Base-by-base conservation (phyloP, 1,140 invertebrate genomes). In the Apis mellifera region DNA sequence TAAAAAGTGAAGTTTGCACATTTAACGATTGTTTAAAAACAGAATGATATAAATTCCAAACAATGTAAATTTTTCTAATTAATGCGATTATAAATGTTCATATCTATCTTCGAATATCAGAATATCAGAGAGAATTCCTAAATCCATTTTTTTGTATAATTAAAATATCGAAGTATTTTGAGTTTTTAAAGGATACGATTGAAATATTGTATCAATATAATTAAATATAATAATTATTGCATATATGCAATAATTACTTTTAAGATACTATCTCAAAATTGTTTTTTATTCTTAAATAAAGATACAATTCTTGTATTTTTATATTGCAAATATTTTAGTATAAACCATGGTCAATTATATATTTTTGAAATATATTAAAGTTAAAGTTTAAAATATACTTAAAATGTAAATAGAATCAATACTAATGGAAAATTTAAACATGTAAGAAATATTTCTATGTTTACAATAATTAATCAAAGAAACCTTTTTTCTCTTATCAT, bases 281-380 rank as follows among this genome's bases (percentile, higher is more conserved):
- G 54, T 76, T 60, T 55, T 50, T 52, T 52, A 57, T 82, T 82
- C 59, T n/a, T n/a, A 86, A 50, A 71, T 79, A 55, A n/a, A 75
- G 71, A 55, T 86, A 26, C 60, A 65, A 68, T 86, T 72, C 80
- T 78, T 83, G 79, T 79, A 85, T 86, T 86, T 85, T 86, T 86
- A 78, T 86, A 82, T 75, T 54, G 78, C 62, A 85, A 60, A 65
- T 84, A 85, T 86, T 86, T 86, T 70, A 50, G 73, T 84, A 77
- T 86, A 85, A 86, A 83, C 85, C 85, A 86, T 86, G 32, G 32
- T 42, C 59, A 70, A 76, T 78, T 86, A 50, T 57, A 57, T 77
- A 77, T 75, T 54, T 74, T 82, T 21, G 19, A 23, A 54, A 55
- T 68, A 62, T 48, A 48, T 85, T 82, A 82, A 26, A n/a, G n/a